Percentiles rank a stretch among this genome's conserved stretches.
Evolutionary conservation across 1,140 invertebrate species (phyloP).

Genomic region (Glossosoma conforme): DNA sequence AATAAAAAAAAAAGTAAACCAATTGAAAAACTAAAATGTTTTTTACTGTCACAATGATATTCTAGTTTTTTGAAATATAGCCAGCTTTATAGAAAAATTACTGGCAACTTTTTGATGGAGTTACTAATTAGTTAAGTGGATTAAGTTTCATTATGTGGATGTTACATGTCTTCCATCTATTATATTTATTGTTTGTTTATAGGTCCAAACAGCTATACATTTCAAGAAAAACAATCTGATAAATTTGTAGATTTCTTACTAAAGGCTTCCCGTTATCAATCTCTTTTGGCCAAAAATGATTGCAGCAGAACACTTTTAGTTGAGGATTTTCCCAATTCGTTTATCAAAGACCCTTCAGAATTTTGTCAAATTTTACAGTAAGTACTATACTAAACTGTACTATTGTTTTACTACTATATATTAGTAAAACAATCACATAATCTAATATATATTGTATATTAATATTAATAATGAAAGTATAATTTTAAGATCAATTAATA

Average conservation of each 20-base stretch:
- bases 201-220: constrained; percentile 40
- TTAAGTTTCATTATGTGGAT: no score
- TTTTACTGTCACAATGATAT: no score
- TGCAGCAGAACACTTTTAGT: constrained; percentile 59
- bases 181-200: constrained; percentile 9
- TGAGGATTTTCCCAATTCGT: constrained; percentile 72
- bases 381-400: constrained; percentile 33
- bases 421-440: no score
- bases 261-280: constrained; percentile 62
- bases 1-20: no score
- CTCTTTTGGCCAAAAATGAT: constrained; percentile 50
- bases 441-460: no score
- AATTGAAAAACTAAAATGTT: no score
- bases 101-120: no score
- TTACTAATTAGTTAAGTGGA: no score
- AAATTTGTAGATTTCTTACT: constrained; percentile 64
- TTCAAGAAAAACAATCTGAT: constrained; percentile 54
- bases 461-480: no score
- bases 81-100: no score
- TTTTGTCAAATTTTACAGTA: constrained; percentile 62
- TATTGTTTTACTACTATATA: background rate
- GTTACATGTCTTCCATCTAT: no score
- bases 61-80: no score
- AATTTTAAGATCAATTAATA: constrained; percentile 11
- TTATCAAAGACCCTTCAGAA: constrained; percentile 53